Conservation (phyloP, 2,888 invertebrate genomes). For the Catocala fraxini region DNA sequence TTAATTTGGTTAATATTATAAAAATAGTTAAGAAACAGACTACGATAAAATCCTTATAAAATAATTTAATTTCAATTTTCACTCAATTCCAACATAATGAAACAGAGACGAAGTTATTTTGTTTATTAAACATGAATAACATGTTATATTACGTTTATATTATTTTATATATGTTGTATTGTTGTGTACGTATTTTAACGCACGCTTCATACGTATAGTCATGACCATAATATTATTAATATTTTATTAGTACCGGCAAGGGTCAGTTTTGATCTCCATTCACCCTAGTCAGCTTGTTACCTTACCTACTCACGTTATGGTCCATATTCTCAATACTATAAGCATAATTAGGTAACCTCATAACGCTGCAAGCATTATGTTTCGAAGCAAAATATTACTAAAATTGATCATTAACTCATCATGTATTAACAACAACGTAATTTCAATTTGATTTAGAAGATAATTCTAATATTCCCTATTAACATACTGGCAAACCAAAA, state of each 20-base stretch:
- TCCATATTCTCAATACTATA: constrained; percentile 3
- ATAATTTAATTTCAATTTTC: no score
- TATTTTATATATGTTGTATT: no score
- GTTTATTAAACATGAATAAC: no score
- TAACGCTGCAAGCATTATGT: not conserved
- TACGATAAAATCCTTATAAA: no score
- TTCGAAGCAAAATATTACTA: not conserved
- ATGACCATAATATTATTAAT: constrained; percentile 7
- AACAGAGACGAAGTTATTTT: no score
- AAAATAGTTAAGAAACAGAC: no score
- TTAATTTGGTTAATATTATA: no score
- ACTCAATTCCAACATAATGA: no score
- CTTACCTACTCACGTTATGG: constrained; percentile 1
- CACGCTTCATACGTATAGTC: not conserved
- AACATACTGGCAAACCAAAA: constrained; percentile 33
- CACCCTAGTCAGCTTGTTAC: constrained; percentile 13
- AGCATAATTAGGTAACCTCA: constrained; percentile 7
- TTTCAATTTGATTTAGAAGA: constrained; percentile 3
- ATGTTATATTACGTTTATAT: no score
- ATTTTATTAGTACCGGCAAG: constrained; percentile 12
- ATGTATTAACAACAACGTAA: constrained; percentile 4
- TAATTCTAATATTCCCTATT: constrained; percentile 22
- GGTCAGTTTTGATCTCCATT: constrained; percentile 13
- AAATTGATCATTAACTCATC: no score
- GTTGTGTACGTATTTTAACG: no score